Percentiles rank a stretch among this genome's conserved stretches.
Evolutionary conservation across 2,888 invertebrate species (phyloP).

Genomic region (Gisinianus flammeolus): DNA sequence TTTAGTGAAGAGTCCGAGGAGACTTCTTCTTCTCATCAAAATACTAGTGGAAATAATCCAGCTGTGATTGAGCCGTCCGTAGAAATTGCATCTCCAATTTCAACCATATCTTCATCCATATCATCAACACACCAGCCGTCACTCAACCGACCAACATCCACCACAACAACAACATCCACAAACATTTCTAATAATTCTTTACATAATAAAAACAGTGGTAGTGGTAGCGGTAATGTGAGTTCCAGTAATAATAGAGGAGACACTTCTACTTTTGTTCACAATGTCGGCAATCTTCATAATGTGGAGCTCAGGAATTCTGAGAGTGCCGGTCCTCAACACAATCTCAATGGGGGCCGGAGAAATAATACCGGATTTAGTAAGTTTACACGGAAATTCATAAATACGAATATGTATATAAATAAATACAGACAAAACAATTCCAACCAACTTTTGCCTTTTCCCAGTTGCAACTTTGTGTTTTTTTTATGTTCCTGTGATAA

Average conservation of each 20-base stretch:
- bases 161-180: slow-evolving; percentile 15
- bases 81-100: slow-evolving; percentile 48
- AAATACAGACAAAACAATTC: too few relatives aligned
- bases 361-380: slow-evolving; percentile 55
- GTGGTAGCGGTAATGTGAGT: neutral
- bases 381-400: too few relatives aligned
- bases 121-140: too few relatives aligned
- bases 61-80: slow-evolving; percentile 56
- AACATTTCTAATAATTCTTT: neutral
- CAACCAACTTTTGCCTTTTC: too few relatives aligned
- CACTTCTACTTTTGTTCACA: slow-evolving; percentile 7
- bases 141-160: neutral
- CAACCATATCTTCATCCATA: slow-evolving; percentile 1
- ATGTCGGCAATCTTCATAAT: slow-evolving; percentile 45
- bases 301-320: slow-evolving; percentile 51
- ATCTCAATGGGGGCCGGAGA: slow-evolving; percentile 39
- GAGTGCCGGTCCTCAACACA: slow-evolving; percentile 32
- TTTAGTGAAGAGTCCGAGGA: slow-evolving; percentile 49
- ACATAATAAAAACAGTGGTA: slow-evolving; percentile 12
- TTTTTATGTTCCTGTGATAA: neutral
- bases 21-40: slow-evolving; percentile 21
- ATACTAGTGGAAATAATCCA: neutral
- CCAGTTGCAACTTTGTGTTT: too few relatives aligned
- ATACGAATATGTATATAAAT: too few relatives aligned
- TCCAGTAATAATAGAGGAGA: neutral